phyloP scores from a whole-genome alignment of 2,797 vertebrate species.

The Agapornis canus region DNA sequence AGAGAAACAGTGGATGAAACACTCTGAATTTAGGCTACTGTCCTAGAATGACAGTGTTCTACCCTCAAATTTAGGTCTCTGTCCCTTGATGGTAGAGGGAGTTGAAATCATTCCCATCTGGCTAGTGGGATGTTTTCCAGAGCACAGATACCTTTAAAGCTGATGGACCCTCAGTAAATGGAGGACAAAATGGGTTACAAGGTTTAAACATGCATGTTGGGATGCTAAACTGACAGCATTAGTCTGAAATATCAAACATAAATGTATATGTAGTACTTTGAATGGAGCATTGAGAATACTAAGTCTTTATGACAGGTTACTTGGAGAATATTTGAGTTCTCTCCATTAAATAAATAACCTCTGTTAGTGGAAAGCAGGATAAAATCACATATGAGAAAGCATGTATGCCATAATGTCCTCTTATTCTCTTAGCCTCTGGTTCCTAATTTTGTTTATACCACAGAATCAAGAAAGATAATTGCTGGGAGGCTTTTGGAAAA shows the following conservation, averaged over 20 bases:
- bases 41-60: not conserved
- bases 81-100: not conserved
- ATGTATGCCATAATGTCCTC: not conserved
- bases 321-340: not conserved
- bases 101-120: not conserved
- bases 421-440: not conserved
- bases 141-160: not conserved
- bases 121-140: not conserved
- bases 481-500: not conserved
- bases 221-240: not conserved
- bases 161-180: not conserved
- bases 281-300: not conserved
- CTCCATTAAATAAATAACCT: not conserved
- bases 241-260: not conserved
- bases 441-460: not conserved
- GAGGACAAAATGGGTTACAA: not conserved
- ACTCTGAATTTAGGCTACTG: not conserved
- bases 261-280: not conserved
- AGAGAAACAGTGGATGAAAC: not conserved
- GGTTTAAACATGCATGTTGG: not conserved
- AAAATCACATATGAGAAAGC: not conserved
- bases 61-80: not conserved
- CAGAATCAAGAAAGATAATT: not conserved
- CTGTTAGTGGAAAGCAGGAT: not conserved
- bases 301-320: not conserved